Conservation (phyloP, 2,113 vertebrate species). For the Proterorhinus semilunaris region DNA sequence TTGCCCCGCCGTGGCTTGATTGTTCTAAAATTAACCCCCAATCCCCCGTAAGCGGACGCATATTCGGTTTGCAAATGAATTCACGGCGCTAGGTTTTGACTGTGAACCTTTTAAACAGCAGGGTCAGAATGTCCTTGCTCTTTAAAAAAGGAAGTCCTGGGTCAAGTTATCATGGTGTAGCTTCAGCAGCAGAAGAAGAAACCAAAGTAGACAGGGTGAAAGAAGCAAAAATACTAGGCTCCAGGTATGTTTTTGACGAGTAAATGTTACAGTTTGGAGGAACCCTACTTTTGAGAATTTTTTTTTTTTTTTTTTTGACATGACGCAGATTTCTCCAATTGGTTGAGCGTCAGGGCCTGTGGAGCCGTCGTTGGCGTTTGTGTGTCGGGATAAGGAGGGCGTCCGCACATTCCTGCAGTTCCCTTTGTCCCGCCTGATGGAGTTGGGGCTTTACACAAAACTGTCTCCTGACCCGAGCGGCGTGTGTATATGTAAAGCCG, state of each 20-base stretch:
- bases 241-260: conserved; percentile 4
- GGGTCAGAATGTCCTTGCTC: conserved; percentile 51
- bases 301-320: too few species aligned
- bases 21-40: conserved; percentile 23
- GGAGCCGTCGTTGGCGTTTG: conserved; percentile 45
- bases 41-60: conserved; percentile 13
- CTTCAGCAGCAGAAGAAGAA: too few species aligned
- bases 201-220: too few species aligned
- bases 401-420: conserved; percentile 63
- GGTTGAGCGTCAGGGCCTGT: conserved; percentile 23
- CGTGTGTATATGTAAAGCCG: conserved; percentile 16
- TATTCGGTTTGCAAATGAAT: conserved; percentile 5
- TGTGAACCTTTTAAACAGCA: conserved; percentile 18
- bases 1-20: conserved; percentile 20
- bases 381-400: conserved; percentile 40
- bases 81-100: not conserved
- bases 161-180: too few species aligned
- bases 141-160: not conserved
- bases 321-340: conserved; percentile 19
- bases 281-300: too few species aligned
- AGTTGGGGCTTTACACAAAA: conserved; percentile 64
- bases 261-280: not conserved
- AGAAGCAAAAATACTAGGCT: not conserved
- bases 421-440: conserved; percentile 67
- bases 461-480: conserved; percentile 57